Base-by-base conservation (phyloP, 92 coral and sea anemone species). In the Diadumene lineata region DNA sequence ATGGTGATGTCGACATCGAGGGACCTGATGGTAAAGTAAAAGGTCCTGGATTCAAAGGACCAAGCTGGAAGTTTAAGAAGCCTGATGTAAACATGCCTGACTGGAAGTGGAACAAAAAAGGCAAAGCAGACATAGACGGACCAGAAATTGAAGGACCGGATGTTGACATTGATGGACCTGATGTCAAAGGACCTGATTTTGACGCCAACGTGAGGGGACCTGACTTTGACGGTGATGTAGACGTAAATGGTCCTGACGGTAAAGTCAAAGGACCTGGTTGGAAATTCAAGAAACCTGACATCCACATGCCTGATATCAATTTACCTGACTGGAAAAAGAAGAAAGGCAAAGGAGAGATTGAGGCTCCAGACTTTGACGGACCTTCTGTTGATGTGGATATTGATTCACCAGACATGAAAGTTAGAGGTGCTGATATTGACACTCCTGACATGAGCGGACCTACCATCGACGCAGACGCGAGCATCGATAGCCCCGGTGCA, bases 341-440 rank as follows among this genome's bases (percentile, higher is more conserved):
- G 48, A 38, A 38, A 38, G 46, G 46, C 11, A 28, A 21, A 26
- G 33, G 56, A 7, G 72, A 69, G 23, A 22, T 73, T 48, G 79
- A 74, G 31, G 73, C 72, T 23, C 81, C 77, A 1, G 73, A 66
- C 27, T 60, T 72, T n/a, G 43, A 80, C 26, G 81, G 66, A 11
- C 48, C 77, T n/a, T n/a, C n/a, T n/a, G n/a, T n/a, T 60, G 18
- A 34, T 25, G 16, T 84, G 6, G 48, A 38, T 13, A 38, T 38
- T 38, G 48, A 38, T 38, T 50, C 25, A 17, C 48, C 71, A 16
- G 71, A 66, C 23, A 27, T n/a, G n/a, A n/a, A n/a, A n/a, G 55
- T 21, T 13, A 38, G 13, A 38, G 71, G 48, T 32, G 25, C 43
- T 29, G 71, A 66, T 13, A 4, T 38, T 38, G 48, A 38, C 13